phyloP scores from a whole-genome alignment of 2,888 invertebrate species.

The Microdon myrmicae region DNA sequence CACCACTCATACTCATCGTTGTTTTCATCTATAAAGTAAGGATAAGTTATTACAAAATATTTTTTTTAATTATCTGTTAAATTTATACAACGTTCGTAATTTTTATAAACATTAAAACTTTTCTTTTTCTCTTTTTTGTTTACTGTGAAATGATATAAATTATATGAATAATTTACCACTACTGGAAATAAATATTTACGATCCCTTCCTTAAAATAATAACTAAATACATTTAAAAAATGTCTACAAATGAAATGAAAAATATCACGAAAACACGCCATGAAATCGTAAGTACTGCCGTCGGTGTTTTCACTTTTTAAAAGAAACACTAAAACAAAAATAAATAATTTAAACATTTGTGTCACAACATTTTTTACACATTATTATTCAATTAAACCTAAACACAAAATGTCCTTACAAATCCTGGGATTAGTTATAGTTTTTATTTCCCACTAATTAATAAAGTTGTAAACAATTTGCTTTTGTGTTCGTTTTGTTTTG shows the following conservation, averaged over 20 bases:
- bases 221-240: slow-evolving; percentile 9
- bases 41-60: too few species aligned
- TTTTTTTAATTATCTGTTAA: slow-evolving; percentile 11
- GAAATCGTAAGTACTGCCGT: slow-evolving; percentile 47
- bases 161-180: slow-evolving; percentile 28
- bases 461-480: slow-evolving; percentile 10
- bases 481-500: slow-evolving; percentile 14
- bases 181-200: slow-evolving; percentile 30
- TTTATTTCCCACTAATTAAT: slow-evolving; percentile 28
- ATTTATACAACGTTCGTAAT: slow-evolving; percentile 3
- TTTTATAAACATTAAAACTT: slow-evolving; percentile 34
- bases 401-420: too few species aligned
- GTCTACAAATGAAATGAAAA: slow-evolving; percentile 21
- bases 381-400: too few species aligned
- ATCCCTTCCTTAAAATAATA: slow-evolving; percentile 27
- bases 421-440: slow-evolving; percentile 38
- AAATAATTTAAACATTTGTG: slow-evolving; percentile 24
- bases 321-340: slow-evolving; percentile 6
- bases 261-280: too few species aligned
- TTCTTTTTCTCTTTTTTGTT: slow-evolving; percentile 44
- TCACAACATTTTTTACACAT: slow-evolving; percentile 29
- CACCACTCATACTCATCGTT: neutral
- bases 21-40: neutral
- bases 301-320: slow-evolving; percentile 31
- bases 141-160: slow-evolving; percentile 9